Evolutionary conservation across 2,888 invertebrate species (phyloP).

Genomic region (Drosophila monieri): DNA sequence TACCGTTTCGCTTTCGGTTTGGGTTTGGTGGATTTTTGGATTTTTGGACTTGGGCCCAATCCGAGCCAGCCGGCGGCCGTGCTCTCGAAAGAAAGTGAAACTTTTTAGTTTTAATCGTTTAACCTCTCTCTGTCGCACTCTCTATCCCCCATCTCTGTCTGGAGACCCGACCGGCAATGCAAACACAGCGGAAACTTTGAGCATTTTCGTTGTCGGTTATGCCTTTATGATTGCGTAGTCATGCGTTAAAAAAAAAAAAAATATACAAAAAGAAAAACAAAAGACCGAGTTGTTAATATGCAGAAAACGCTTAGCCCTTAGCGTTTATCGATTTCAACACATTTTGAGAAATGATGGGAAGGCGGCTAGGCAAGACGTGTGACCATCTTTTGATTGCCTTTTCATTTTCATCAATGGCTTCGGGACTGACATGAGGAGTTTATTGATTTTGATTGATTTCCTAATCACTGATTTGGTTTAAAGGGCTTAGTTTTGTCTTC

Average conservation of each 20-base stretch:
- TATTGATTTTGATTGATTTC: neutral
- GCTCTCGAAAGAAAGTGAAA: slow-evolving; percentile 74
- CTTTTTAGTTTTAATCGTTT: slow-evolving; percentile 46
- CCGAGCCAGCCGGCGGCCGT: slow-evolving; percentile 26
- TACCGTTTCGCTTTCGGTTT: slow-evolving; percentile 31
- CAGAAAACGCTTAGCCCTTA: slow-evolving; percentile 52
- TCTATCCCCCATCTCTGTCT: slow-evolving; percentile 14
- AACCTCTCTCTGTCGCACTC: slow-evolving; percentile 17
- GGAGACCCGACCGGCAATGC: slow-evolving; percentile 35
- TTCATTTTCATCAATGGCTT: slow-evolving; percentile 25
- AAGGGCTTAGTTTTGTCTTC: neutral
- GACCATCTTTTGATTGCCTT: slow-evolving; percentile 35
- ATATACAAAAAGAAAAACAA: slow-evolving; percentile 12
- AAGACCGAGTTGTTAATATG: slow-evolving; percentile 47
- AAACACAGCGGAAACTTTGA: slow-evolving; percentile 36
- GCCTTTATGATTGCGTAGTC: slow-evolving; percentile 53
- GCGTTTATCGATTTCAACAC: slow-evolving; percentile 56
- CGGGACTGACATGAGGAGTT: neutral
- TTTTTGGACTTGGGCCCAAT: slow-evolving; percentile 24
- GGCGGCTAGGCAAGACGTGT: slow-evolving; percentile 13
- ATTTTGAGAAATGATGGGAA: slow-evolving; percentile 20
- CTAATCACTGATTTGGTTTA: neutral
- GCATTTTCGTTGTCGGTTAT: slow-evolving; percentile 41
- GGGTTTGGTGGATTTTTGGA: slow-evolving; percentile 22
- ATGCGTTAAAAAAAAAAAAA: slow-evolving; percentile 32